Conservation (phyloP, 2,888 invertebrate genomes). For the Calliopum simillimum region DNA sequence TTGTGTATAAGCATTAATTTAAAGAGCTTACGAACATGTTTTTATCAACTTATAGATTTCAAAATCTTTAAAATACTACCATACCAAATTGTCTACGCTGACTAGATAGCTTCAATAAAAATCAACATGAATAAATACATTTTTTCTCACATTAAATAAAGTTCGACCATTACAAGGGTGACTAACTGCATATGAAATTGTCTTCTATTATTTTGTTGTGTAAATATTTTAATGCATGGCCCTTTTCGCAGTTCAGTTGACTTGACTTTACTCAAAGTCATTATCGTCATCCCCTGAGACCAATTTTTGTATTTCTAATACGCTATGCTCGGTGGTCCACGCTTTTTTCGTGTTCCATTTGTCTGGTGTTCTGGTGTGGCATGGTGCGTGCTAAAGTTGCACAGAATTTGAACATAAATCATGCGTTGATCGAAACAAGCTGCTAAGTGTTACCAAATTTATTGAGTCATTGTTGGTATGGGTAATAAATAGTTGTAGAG, state of each 20-base stretch:
- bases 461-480: neutral
- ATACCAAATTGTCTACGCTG: constrained; percentile 10
- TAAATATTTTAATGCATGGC: constrained; percentile 66
- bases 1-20: constrained; percentile 57
- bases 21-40: constrained; percentile 12
- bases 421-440: constrained; percentile 59
- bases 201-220: constrained; percentile 50
- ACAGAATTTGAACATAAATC: constrained; percentile 63
- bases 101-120: neutral
- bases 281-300: constrained; percentile 42
- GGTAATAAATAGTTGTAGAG: neutral
- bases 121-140: constrained; percentile 22
- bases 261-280: constrained; percentile 44
- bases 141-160: constrained; percentile 27
- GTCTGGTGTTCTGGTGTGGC: constrained; percentile 30
- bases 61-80: too few relatives aligned
- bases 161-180: constrained; percentile 45
- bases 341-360: constrained; percentile 21
- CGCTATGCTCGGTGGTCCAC: constrained; percentile 9
- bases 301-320: neutral
- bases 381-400: constrained; percentile 35
- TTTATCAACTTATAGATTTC: too few relatives aligned
- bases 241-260: constrained; percentile 65
- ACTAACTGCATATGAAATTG: constrained; percentile 40
- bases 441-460: constrained; percentile 56